Conservation (phyloP, 2,113 vertebrate genomes). For the Odocoileus virginianus region DNA sequence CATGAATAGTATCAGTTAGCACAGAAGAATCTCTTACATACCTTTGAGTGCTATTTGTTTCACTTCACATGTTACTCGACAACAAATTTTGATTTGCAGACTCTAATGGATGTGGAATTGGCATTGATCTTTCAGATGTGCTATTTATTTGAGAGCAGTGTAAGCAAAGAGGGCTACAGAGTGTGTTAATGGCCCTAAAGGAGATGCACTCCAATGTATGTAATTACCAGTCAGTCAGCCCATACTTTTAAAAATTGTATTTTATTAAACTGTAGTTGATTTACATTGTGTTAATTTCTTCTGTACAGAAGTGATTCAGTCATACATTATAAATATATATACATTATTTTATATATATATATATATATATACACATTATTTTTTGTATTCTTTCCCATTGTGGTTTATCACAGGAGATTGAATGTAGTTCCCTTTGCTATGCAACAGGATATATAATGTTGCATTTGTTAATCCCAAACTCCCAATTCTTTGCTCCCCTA, state of each 20-base stretch:
- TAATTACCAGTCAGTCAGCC: background rate
- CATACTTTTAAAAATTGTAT: background rate
- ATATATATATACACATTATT: background rate
- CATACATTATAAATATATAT: background rate
- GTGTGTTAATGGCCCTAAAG: background rate
- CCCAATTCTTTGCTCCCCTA: background rate
- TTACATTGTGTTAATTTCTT: background rate
- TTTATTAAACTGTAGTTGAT: background rate
- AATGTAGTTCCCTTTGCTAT: background rate
- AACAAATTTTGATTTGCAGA: slow-evolving; percentile 20
- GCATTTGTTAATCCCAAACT: background rate
- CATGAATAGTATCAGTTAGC: background rate
- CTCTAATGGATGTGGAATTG: background rate
- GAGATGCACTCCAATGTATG: background rate
- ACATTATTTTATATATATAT: background rate
- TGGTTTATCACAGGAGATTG: background rate
- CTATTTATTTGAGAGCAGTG: background rate
- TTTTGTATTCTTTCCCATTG: background rate
- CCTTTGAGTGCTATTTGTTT: background rate
- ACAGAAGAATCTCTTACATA: background rate
- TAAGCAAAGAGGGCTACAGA: background rate
- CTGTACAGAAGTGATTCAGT: background rate
- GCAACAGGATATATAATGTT: background rate
- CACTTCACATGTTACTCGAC: background rate
- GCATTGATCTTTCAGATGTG: background rate